Evolutionary conservation across 2,888 invertebrate genomes (phyloP).

Genomic region (Conchocele bisecta): DNA sequence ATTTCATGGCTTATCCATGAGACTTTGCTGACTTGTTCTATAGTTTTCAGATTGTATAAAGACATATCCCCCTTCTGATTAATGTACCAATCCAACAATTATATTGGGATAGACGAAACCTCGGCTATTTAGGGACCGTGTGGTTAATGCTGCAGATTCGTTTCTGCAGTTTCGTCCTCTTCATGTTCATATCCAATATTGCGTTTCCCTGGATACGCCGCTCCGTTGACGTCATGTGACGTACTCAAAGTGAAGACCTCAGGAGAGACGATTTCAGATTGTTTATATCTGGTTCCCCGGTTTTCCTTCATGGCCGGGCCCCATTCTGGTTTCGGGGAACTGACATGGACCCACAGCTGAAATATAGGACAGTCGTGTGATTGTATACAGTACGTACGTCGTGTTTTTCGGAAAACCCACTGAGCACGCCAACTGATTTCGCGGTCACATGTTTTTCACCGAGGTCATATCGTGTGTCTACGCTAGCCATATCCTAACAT

Average conservation of each 20-base stretch:
- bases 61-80: no score
- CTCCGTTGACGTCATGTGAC: neutral
- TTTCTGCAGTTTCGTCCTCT: neutral
- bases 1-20: no score
- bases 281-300: constrained; percentile 46
- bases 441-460: no score
- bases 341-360: constrained; percentile 43
- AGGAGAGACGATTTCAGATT: constrained; percentile 9
- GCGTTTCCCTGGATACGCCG: neutral
- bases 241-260: neutral
- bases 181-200: constrained; percentile 6
- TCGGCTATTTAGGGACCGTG: no score
- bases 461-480: no score
- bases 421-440: neutral
- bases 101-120: no score
- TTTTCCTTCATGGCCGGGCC: constrained; percentile 54
- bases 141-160: no score
- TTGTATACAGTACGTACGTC: no score
- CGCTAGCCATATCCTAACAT: no score
- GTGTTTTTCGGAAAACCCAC: neutral
- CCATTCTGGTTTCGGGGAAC: constrained; percentile 54
- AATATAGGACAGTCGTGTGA: neutral
- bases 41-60: no score
- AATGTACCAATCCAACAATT: no score
- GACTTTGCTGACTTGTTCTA: no score